Conservation (phyloP, 2,797 vertebrate genomes). For the Peromyscus melanophrys region DNA sequence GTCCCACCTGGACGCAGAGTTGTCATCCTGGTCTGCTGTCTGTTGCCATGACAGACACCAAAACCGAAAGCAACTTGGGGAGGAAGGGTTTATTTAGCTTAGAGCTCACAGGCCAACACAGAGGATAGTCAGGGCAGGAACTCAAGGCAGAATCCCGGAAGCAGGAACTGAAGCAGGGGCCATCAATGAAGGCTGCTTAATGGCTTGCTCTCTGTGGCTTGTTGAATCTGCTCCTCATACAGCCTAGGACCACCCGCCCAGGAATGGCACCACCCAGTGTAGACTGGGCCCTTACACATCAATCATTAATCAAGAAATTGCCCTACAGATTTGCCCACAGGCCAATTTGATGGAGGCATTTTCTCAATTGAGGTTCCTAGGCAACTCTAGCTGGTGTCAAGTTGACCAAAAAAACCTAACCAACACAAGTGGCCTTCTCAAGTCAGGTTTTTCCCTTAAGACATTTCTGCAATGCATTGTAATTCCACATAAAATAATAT, state of each 20-base stretch:
- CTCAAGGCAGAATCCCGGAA: neutral
- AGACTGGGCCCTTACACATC: neutral
- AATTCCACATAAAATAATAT: neutral
- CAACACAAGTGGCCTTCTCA: neutral
- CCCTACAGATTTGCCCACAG: neutral
- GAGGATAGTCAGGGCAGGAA: neutral
- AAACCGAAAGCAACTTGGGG: neutral
- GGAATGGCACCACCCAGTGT: neutral
- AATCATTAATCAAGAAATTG: neutral
- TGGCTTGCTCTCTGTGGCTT: neutral
- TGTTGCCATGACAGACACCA: neutral
- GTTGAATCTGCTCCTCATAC: neutral
- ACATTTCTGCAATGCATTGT: neutral
- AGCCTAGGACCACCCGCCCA: neutral
- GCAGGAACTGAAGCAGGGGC: no score
- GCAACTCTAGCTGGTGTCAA: neutral
- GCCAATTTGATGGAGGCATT: neutral
- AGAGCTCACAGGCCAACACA: neutral
- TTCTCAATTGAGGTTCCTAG: neutral
- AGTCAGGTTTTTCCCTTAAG: neutral
- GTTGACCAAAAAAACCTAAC: neutral
- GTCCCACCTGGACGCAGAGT: neutral
- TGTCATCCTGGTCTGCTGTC: neutral
- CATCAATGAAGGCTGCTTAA: neutral
- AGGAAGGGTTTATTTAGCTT: neutral